phyloP scores from a whole-genome alignment of 2,113 vertebrate species.

The Antechinus flavipes region DNA sequence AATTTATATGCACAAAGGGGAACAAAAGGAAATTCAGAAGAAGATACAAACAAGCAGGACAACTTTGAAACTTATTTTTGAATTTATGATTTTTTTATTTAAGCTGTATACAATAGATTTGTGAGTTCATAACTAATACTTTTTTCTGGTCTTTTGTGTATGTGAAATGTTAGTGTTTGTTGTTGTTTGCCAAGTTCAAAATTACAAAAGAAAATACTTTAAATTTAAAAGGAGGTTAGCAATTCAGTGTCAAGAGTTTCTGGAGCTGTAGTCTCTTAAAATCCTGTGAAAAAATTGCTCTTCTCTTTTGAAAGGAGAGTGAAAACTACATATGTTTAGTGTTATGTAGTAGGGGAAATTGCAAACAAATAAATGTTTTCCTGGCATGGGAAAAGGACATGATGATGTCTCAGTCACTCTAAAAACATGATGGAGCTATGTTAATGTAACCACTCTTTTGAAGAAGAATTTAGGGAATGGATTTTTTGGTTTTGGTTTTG shows the following conservation, averaged over 20 bases:
- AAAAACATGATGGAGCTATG: neutral
- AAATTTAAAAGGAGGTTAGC: neutral
- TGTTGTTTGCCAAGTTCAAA: neutral
- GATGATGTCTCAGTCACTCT: neutral
- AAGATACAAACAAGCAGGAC: neutral
- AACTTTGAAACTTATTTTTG: neutral
- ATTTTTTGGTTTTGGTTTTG: too few relatives aligned
- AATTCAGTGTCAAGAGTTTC: neutral
- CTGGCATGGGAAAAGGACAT: neutral
- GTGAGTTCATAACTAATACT: neutral
- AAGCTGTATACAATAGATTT: neutral
- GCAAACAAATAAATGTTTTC: neutral
- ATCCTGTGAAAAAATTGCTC: neutral
- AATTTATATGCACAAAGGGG: neutral
- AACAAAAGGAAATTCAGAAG: neutral
- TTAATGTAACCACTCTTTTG: neutral
- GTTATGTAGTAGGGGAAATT: neutral
- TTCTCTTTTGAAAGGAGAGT: neutral
- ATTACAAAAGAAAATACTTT: neutral
- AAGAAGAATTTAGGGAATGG: neutral
- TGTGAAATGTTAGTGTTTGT: neutral
- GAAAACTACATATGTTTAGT: neutral
- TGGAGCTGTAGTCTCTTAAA: neutral
- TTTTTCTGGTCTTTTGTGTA: neutral
- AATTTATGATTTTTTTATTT: neutral